Conservation (phyloP, 2,797 vertebrate species). For the Neopelma chrysocephalum region DNA sequence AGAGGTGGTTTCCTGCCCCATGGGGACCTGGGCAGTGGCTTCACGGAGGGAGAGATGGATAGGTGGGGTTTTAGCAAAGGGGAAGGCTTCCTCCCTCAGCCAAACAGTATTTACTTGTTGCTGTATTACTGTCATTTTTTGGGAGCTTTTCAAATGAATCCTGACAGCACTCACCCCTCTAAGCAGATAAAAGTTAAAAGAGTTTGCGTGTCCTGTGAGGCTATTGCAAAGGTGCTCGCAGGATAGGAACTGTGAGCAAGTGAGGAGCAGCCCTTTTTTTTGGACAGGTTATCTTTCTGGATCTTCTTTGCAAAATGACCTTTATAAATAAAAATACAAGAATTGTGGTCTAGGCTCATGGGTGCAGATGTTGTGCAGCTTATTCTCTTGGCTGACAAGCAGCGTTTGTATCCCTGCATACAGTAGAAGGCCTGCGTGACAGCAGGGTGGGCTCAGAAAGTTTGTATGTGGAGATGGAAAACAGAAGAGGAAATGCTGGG, state of each 20-base stretch:
- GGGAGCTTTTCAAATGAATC: not conserved
- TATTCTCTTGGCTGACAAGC: not conserved
- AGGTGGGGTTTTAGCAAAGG: not conserved
- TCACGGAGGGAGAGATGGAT: not conserved
- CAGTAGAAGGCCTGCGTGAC: not conserved
- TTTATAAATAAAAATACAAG: not conserved
- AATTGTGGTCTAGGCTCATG: fast-evolving
- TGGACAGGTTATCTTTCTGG: not conserved
- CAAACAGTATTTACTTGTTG: not conserved
- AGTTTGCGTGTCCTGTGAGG: fast-evolving
- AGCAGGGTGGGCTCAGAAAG: not conserved
- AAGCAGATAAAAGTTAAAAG: not conserved
- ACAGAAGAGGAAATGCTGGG: not conserved
- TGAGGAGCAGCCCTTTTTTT: not conserved
- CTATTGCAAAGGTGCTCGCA: not conserved
- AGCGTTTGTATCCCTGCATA: fast-evolving
- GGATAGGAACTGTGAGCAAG: not conserved
- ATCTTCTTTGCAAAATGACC: not conserved
- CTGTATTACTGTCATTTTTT: not conserved
- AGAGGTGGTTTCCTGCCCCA: not conserved
- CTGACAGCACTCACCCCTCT: not conserved
- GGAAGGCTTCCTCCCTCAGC: not conserved
- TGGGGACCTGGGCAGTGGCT: not conserved
- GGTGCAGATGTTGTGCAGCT: not conserved
- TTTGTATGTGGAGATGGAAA: not conserved